Percentiles rank a stretch among this genome's conserved stretches.
Conservation (phyloP, 2,888 invertebrate genomes). For the Limnephilus rhombicus region DNA sequence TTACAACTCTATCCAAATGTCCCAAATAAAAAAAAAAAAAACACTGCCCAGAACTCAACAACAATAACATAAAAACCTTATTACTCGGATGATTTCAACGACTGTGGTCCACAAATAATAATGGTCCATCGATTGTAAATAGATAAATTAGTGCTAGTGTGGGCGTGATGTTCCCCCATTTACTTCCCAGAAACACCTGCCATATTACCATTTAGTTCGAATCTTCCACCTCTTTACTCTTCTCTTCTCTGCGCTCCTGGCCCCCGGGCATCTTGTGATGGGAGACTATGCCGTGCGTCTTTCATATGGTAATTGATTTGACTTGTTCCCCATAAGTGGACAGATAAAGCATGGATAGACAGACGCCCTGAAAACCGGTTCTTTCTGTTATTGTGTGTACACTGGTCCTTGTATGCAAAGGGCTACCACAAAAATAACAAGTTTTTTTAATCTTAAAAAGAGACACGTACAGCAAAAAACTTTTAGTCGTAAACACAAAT, state of each 20-base stretch:
- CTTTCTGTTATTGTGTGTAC: conserved; percentile 12
- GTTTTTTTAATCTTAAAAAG: neutral
- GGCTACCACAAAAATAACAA: neutral
- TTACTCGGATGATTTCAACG: neutral
- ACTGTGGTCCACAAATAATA: conserved; percentile 44
- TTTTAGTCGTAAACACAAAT: neutral
- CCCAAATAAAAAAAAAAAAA: neutral
- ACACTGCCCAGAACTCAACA: neutral
- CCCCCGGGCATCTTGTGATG: neutral
- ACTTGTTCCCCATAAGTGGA: conserved; percentile 55
- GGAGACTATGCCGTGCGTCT: conserved; percentile 26
- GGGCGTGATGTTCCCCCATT: conserved; percentile 31
- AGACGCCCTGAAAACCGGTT: conserved; percentile 39
- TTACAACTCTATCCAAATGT: neutral
- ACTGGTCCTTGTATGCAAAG: neutral
- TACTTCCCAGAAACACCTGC: conserved; percentile 7
- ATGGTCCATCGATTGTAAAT: conserved; percentile 40
- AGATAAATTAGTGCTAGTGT: conserved; percentile 45
- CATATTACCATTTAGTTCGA: neutral
- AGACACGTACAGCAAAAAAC: neutral
- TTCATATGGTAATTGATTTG: conserved; percentile 64
- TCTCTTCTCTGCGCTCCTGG: neutral
- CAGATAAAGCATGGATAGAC: conserved; percentile 57
- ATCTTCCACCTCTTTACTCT: neutral
- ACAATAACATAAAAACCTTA: neutral